Evolutionary conservation across 2,888 invertebrate genomes (phyloP), one percentile per base, ranked within the genome.

Genomic region (Cerastis rubricosa): DNA sequence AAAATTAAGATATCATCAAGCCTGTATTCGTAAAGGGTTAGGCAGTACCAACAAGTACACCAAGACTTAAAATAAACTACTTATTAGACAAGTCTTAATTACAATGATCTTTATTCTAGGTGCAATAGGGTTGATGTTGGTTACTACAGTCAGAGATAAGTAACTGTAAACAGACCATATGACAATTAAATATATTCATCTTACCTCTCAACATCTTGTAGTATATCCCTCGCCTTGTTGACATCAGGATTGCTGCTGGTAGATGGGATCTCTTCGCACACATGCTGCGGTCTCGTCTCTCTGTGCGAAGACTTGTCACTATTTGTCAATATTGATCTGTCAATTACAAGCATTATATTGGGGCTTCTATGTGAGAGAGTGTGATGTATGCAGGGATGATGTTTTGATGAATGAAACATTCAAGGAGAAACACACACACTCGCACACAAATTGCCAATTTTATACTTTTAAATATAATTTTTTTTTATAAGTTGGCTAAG

Each of bases 151-250:
- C n/a, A n/a, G n/a, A 54, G n/a, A 5, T n/a, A 54, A 54, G 12
- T n/a, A n/a, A 51, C 22, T 51, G 11, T 8, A n/a, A 51, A n/a
- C 9, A 2, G 54, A 35, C 29, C 12, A n/a, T 35, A 19, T 22
- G 40, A 40, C 8, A 63, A 7, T 64, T 63, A 6, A 63, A 63
- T 43, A 40, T 2, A 43, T 40, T 22, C 17, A 63, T n/a, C 3
- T 43, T 64, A 78, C 98, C 97, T 97, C 90, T 97, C 97, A 19
- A 98, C 97, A 90, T 98, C 98, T 88, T 97, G 97, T 40, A 98
- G 93, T 67, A 98, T 97, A 87, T 98, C 98, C 85, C 97, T 96
- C 0, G 98, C 97, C 72, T 96, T 96, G 84, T 96, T 96, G 2
- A 91, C 91, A 40, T 96, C 94, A 0, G 95, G 94, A 80, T 95